Evolutionary conservation across 2,113 vertebrate species (phyloP).

Genomic region (Labrus mixtus): DNA sequence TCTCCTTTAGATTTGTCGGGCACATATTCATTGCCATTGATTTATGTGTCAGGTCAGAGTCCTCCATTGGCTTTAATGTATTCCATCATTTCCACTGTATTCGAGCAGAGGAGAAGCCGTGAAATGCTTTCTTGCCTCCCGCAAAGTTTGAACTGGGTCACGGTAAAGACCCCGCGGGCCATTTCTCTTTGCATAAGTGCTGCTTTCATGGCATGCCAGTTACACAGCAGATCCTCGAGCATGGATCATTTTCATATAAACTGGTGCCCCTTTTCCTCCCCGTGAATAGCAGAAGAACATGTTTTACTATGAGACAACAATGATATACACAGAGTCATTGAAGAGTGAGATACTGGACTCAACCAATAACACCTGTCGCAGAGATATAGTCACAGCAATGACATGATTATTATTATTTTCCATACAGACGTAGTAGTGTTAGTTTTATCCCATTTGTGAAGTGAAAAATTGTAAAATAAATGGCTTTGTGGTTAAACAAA

Average conservation of each 20-base stretch:
- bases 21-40: constrained; percentile 74
- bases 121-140: constrained; percentile 64
- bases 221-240: constrained; percentile 44
- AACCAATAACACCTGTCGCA: not conserved
- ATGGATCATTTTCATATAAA: constrained; percentile 57
- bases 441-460: not conserved
- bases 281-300: constrained; percentile 10
- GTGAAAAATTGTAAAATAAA: not conserved
- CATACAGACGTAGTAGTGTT: not conserved
- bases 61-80: constrained; percentile 74
- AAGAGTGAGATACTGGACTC: not conserved
- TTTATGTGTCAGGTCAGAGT: constrained; percentile 77
- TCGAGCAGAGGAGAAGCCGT: constrained; percentile 46
- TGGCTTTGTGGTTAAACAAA: too few relatives aligned
- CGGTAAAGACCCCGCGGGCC: constrained; percentile 53
- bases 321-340: not conserved
- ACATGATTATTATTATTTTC: not conserved
- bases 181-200: constrained; percentile 65
- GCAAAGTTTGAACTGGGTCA: constrained; percentile 76
- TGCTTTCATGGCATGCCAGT: constrained; percentile 67
- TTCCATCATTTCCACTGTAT: constrained; percentile 70
- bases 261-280: constrained; percentile 9
- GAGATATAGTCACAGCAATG: not conserved
- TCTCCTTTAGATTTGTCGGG: constrained; percentile 64
- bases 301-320: constrained; percentile 20